Base-by-base conservation (phyloP, 1,140 invertebrate species). In the Pseudomyrmex sp. region DNA sequence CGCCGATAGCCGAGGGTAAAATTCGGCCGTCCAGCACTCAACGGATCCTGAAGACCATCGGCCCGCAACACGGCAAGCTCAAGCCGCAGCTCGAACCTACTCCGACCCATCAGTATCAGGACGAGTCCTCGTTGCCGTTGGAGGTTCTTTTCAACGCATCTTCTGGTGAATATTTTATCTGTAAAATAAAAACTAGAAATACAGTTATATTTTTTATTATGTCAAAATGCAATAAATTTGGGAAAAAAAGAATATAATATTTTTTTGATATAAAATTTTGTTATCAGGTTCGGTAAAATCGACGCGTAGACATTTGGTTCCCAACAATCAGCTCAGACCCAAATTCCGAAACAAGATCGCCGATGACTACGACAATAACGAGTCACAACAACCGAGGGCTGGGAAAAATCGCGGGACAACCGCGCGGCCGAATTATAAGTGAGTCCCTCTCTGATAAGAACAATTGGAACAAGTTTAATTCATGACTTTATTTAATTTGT, bases 41-140 rank as follows among this genome's bases (percentile, higher is more conserved):
- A 61, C 95, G 96, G 89, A 97, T 97, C 70, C 86, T 97, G 50
- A 97, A 97, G 94, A 97, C 97, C 0, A 96, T 96, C 1, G 96
- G 96, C 69, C 96, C 96, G 0, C 93, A 95, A n/a, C 93, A 96
- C 76, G 93, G 91, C 20, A 93, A 93, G 76, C 74, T 90, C 0
- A 93, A 92, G 52, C 91, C 91, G 13, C 94, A 95, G 26, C 92
- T 97, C 26, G 96, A 97, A 89, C 95, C 96, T 0, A 96, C 96
- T 7, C 95, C 96, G 1, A 93, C 95, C 1, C 91, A 89, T 80
- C 91, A 95, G 54, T 91, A 95, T 54, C 95, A 95, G 61, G 96
- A 96, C 61, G 96, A 96, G 74, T 95, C 94, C 7, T 92, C 94
- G 12, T 72, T 95, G 9, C 94, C 95, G 0, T 88, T 93, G 65